phyloP scores from a whole-genome alignment of 1,140 invertebrate species.

The Pseudomyrmex gracilis region DNA sequence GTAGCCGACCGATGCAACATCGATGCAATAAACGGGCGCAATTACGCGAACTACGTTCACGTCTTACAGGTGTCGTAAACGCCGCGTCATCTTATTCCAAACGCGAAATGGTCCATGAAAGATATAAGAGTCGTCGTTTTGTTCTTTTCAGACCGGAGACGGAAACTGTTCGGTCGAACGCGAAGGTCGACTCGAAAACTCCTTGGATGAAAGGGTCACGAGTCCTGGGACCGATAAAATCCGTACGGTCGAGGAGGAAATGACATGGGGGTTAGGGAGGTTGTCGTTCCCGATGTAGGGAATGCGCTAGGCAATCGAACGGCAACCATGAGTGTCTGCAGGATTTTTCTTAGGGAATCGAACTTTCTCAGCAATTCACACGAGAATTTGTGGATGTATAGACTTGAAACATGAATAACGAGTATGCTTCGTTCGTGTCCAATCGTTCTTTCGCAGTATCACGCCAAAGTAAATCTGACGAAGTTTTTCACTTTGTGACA shows the following conservation, averaged over 20 bases:
- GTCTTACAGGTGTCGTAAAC: slow-evolving; percentile 47
- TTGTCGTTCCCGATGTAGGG: neutral
- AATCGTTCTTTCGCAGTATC: neutral
- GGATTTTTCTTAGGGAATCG: slow-evolving; percentile 26
- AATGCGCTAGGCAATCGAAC: slow-evolving; percentile 23
- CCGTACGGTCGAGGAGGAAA: neutral
- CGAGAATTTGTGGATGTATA: slow-evolving; percentile 12
- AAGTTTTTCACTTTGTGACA: neutral
- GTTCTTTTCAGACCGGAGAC: slow-evolving; percentile 18
- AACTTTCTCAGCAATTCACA: slow-evolving; percentile 21
- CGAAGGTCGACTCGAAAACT: slow-evolving; percentile 10
- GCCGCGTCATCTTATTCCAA: slow-evolving; percentile 13
- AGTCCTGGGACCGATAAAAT: slow-evolving; percentile 26
- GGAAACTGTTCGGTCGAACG: slow-evolving; percentile 18
- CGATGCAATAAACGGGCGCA: slow-evolving; percentile 60
- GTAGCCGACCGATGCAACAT: slow-evolving; percentile 6
- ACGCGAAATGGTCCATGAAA: slow-evolving; percentile 63
- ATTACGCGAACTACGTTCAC: slow-evolving; percentile 46
- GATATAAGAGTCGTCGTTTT: slow-evolving; percentile 55
- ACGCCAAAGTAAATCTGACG: neutral
- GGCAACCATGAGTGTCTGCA: neutral
- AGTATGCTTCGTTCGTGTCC: neutral
- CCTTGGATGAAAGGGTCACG: slow-evolving; percentile 13
- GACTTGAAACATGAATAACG: slow-evolving; percentile 10
- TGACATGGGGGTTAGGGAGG: neutral